Conservation (phyloP, 1,140 invertebrate genomes). For the Calephelis nemesis region DNA sequence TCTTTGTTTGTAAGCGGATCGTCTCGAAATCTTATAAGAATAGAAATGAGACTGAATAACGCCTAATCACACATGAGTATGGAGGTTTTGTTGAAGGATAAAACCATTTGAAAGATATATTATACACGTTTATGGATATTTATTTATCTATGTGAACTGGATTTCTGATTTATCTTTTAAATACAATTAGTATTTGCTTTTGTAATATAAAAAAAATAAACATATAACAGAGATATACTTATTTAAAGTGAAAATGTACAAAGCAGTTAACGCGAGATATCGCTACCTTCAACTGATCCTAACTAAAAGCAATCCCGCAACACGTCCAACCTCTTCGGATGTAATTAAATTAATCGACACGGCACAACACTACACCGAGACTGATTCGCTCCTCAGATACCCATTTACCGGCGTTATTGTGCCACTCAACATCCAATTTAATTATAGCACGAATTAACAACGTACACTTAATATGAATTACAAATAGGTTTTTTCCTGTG, state of each 20-base stretch:
- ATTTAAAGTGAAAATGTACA: neutral
- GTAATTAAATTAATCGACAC: constrained; percentile 74
- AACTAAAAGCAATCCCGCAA: constrained; percentile 36
- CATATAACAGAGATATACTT: no score
- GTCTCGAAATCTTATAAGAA: no score
- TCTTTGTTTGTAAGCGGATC: no score
- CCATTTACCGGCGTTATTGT: constrained; percentile 68
- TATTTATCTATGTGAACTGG: no score
- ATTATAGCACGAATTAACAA: constrained; percentile 41
- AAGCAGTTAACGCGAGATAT: neutral
- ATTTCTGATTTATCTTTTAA: no score
- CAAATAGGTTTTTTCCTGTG: constrained; percentile 1
- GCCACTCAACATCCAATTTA: constrained; percentile 60
- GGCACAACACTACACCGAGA: constrained; percentile 52
- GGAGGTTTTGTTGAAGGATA: no score
- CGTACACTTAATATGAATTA: constrained; percentile 16
- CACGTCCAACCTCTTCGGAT: constrained; percentile 41
- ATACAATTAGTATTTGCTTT: no score
- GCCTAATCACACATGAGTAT: no score
- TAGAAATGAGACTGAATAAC: no score
- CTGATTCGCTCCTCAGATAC: constrained; percentile 72
- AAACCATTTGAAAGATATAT: no score
- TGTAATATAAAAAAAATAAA: no score
- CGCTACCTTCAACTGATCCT: constrained; percentile 26
- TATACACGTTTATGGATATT: no score